A percentile compares a stretch with the other conserved stretches of the same genome.
These are phyloP conservation scores for Gymnoscopelus microlampas DNA, from an alignment of 2,797 vertebrate genomes.

Conservation along the genomic window DNA sequence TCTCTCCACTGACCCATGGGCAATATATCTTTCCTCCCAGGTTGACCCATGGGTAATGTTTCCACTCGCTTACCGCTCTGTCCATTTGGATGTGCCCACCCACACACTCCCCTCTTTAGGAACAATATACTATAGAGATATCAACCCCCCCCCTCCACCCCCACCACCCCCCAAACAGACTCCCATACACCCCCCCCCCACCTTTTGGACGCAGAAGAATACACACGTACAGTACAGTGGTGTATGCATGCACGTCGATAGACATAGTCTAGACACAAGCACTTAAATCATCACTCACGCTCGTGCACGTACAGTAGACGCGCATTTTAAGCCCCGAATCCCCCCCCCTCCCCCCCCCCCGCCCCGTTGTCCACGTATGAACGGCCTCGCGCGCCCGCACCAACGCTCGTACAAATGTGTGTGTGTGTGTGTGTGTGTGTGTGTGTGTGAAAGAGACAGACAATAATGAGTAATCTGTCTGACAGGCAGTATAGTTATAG, in stretches of 20 bases:
- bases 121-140: conserved; percentile 63
- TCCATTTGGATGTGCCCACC: conserved; percentile 81
- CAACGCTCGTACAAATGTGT: not conserved
- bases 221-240: not conserved
- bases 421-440: not conserved
- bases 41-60: conserved; percentile 83
- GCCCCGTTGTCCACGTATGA: too few species aligned
- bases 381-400: too few species aligned
- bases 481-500: conserved; percentile 1
- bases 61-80: conserved; percentile 80
- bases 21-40: conserved; percentile 80
- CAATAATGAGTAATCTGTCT: conserved; percentile 63
- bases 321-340: not conserved
- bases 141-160: conserved; percentile 29
- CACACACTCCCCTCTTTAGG: conserved; percentile 48
- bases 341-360: not conserved
- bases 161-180: not conserved
- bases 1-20: conserved; percentile 83
- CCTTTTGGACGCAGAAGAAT: not conserved
- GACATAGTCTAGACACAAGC: conserved; percentile 7
- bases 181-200: not conserved
- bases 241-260: not conserved
- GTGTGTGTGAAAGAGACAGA: conserved; percentile 28
- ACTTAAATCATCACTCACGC: conserved; percentile 6
- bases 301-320: not conserved